A percentile compares a stretch with the other conserved stretches of the same genome.
phyloP scores from a whole-genome alignment of 2,888 invertebrate genomes.

The Myopa testacea region DNA sequence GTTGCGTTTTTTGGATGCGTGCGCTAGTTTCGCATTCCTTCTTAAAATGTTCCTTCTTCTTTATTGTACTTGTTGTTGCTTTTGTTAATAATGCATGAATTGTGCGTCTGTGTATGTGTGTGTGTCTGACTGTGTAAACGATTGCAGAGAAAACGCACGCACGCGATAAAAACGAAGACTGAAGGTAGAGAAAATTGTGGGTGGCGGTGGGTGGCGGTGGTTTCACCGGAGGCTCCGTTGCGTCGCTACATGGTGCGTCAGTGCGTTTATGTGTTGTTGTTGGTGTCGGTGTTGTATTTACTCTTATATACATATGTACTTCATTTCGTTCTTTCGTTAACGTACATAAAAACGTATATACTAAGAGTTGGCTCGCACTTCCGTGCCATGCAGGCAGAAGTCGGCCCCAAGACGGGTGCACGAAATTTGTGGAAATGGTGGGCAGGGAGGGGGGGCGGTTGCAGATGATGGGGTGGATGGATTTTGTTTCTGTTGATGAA shows the following conservation, averaged over 20 bases:
- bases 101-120: background rate
- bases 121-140: background rate
- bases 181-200: constrained; percentile 7
- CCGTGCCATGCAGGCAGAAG: too few relatives aligned
- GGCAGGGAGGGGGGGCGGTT: background rate
- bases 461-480: background rate
- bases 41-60: constrained; percentile 15
- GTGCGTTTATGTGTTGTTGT: background rate
- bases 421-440: too few relatives aligned
- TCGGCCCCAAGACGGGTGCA: too few relatives aligned
- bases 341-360: too few relatives aligned
- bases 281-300: too few relatives aligned
- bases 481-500: constrained; percentile 1
- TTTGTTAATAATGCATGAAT: background rate
- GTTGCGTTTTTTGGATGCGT: constrained; percentile 53
- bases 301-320: too few relatives aligned
- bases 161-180: too few relatives aligned
- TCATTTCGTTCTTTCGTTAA: too few relatives aligned
- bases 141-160: too few relatives aligned
- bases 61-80: constrained; percentile 10
- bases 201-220: constrained; percentile 17
- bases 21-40: constrained; percentile 50
- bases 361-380: too few relatives aligned
- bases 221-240: background rate
- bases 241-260: background rate